Base-by-base conservation (phyloP, 2,113 vertebrate genomes). In the Nothoprocta perdicaria region DNA sequence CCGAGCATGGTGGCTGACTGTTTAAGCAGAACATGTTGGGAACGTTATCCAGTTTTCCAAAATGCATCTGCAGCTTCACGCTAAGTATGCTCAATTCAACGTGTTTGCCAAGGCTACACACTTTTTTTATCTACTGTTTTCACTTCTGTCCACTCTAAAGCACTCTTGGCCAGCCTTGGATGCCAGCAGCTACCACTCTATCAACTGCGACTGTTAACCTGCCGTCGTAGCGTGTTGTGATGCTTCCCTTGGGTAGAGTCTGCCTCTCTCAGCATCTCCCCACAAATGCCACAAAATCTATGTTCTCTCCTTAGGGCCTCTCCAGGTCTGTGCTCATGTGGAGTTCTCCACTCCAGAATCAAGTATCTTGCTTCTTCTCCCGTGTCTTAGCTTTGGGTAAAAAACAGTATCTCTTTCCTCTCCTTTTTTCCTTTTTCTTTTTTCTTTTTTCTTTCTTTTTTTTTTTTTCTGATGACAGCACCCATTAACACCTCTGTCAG, bases 401-500 rank as follows among this genome's bases (percentile, higher is more conserved):
- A 93, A 88, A 62, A 0, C 75, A 40, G 50, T n/a, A 80, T 87
- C 78, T 89, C 79, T 0, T 0, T 76, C 19, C 86, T 80, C 46
- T 21, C 19, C 21, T 46, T 46, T 45, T 7, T 45, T 45, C 46
- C 15, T 15, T 46, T 46, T 46, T 45, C 5, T 45, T 45, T 45
- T 6, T 17, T 45, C 7, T 16, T 17, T 48, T 21, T 48, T 48
- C n/a, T n/a, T n/a, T n/a, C n/a, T n/a, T 48, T 21, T 87, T 89
- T 65, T 21, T 29, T 53, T 19, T 81, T 79, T 82, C 88, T 88
- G 86, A 38, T 93, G 86, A 80, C 92, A 92, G 84, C 61, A 52
- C 72, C 86, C 72, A 78, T 93, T 89, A 92, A 85, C 94, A 91
- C 72, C 79, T 80, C 88, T 93, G 38, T 92, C 89, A 92, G 92